Evolutionary conservation across 2,888 invertebrate species (phyloP).

Genomic region (Drosophila borealis): DNA sequence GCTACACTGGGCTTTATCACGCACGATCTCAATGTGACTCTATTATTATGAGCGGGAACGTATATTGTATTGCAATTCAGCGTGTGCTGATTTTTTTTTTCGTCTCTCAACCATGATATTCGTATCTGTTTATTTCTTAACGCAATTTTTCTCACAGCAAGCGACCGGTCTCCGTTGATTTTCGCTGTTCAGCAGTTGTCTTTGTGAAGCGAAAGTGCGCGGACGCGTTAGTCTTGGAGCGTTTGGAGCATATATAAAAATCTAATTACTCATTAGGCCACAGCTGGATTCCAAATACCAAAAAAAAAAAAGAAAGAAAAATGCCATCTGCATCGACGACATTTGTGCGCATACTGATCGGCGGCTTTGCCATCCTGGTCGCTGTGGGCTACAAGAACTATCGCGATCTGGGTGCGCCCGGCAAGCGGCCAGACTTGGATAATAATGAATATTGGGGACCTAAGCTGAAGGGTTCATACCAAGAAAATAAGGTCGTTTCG

Average conservation of each 20-base stretch:
- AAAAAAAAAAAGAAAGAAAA: slow-evolving; percentile 4
- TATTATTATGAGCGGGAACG: slow-evolving; percentile 4
- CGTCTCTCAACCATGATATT: slow-evolving; percentile 11
- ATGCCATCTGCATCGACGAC: slow-evolving; percentile 60
- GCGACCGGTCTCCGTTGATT: slow-evolving; percentile 5
- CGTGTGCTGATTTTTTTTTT: not conserved
- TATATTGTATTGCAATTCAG: slow-evolving; percentile 1
- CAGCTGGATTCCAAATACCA: not conserved
- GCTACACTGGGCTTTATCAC: too few relatives aligned
- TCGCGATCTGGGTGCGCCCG: slow-evolving; percentile 69
- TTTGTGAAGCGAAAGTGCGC: slow-evolving; percentile 13
- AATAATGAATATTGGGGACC: slow-evolving; percentile 84
- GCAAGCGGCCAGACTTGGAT: slow-evolving; percentile 80
- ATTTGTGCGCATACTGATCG: slow-evolving; percentile 67
- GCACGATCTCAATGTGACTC: not conserved
- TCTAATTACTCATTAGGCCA: not conserved
- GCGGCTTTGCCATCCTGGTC: slow-evolving; percentile 60
- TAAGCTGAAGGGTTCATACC: slow-evolving; percentile 66
- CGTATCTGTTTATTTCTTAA: not conserved
- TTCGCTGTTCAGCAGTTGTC: slow-evolving; percentile 20
- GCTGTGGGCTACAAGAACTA: slow-evolving; percentile 82
- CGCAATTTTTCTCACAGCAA: slow-evolving; percentile 7
- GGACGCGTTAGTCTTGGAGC: slow-evolving; percentile 9
- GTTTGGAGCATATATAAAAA: not conserved
- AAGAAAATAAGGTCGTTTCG: slow-evolving; percentile 78